phyloP scores from a whole-genome alignment of 2,797 vertebrate genomes.

The Triplophysa bombifrons region DNA sequence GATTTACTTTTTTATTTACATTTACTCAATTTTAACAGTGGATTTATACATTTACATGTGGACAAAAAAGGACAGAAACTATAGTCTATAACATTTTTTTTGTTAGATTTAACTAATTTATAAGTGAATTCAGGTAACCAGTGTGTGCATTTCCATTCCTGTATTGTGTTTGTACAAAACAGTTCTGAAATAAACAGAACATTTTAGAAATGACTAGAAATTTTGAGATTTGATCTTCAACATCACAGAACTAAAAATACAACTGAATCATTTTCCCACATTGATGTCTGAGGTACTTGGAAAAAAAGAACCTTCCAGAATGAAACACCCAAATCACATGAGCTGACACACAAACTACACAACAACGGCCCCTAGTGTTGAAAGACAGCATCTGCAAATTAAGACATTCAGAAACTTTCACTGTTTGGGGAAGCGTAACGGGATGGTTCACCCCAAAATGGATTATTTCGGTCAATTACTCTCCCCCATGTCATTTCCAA shows the following conservation, averaged over 20 bases:
- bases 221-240: neutral
- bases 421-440: neutral
- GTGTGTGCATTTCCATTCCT: neutral
- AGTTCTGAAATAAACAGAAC: neutral
- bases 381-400: neutral
- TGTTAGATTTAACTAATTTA: neutral
- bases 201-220: conserved; percentile 11
- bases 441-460: too few relatives aligned
- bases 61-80: neutral
- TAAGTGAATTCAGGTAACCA: neutral
- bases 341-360: neutral
- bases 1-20: too few relatives aligned
- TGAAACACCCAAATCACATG: neutral
- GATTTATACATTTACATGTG: neutral
- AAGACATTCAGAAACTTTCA: neutral
- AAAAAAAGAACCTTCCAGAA: conserved; percentile 22
- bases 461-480: too few relatives aligned
- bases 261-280: neutral
- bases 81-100: neutral
- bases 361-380: neutral
- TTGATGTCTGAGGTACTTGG: neutral
- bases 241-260: conserved; percentile 17
- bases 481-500: too few relatives aligned
- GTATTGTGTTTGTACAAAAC: too few relatives aligned
- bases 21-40: too few relatives aligned